Evolutionary conservation across 1,140 invertebrate genomes (phyloP).

Genomic region (Pygmarrhopalites habei): DNA sequence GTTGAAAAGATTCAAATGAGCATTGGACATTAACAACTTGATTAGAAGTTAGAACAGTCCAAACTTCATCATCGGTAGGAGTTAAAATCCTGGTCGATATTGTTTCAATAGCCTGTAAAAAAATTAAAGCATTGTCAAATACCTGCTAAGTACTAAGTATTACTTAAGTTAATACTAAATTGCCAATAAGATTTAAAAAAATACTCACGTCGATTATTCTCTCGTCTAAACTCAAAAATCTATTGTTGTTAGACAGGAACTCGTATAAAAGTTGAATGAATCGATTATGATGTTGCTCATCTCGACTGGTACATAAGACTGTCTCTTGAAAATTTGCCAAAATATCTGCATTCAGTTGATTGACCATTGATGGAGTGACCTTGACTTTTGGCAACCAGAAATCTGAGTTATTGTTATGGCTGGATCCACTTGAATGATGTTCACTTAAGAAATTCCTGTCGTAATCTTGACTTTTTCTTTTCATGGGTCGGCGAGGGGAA

Average conservation of each 20-base stretch:
- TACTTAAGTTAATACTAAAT: not conserved
- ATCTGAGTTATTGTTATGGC: not conserved
- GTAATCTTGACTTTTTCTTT: conserved; percentile 10
- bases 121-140: not conserved
- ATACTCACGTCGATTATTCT: not conserved
- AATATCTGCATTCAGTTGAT: conserved; percentile 1
- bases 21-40: not conserved
- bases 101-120: conserved; percentile 1
- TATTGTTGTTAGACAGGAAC: not conserved
- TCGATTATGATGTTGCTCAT: too few relatives aligned
- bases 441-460: not conserved
- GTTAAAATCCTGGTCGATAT: not conserved
- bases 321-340: too few relatives aligned
- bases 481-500: not conserved
- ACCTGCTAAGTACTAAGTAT: not conserved
- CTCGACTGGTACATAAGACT: too few relatives aligned
- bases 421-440: too few relatives aligned
- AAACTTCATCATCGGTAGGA: not conserved
- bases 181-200: not conserved
- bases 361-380: conserved; percentile 6
- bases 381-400: conserved; percentile 9
- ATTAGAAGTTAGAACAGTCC: not conserved
- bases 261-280: too few relatives aligned
- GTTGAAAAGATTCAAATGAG: not conserved
- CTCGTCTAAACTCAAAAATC: not conserved